phyloP scores from a whole-genome alignment of 2,113 vertebrate species.

The Heterochromis multidens region DNA sequence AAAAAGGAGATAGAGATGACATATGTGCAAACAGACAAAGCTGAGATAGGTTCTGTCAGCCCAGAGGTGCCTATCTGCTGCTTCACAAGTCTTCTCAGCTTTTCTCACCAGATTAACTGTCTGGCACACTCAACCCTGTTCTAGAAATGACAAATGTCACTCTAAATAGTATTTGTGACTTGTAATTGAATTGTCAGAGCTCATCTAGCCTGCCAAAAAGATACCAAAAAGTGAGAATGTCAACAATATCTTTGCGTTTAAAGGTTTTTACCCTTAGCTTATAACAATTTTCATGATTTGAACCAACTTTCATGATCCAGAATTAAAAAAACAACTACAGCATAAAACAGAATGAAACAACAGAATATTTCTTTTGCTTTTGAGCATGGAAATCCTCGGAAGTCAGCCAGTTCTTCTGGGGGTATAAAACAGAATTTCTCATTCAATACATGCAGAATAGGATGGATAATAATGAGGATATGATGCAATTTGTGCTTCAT shows the following conservation, averaged over 20 bases:
- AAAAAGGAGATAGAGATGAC: slow-evolving; percentile 17
- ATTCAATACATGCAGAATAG: slow-evolving; percentile 5
- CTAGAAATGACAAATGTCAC: slow-evolving; percentile 50
- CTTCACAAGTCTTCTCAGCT: slow-evolving; percentile 24
- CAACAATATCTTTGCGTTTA: neutral
- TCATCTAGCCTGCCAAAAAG: neutral
- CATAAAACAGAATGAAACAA: neutral
- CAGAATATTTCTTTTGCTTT: neutral
- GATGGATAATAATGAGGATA: neutral
- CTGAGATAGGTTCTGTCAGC: slow-evolving; percentile 47
- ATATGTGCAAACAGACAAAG: slow-evolving; percentile 33
- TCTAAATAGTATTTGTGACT: slow-evolving; percentile 10
- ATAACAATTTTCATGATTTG: neutral
- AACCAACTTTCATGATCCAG: neutral
- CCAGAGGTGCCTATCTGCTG: slow-evolving; percentile 43
- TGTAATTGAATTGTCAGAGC: slow-evolving; percentile 19
- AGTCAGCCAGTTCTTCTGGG: slow-evolving; percentile 24
- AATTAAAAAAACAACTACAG: neutral
- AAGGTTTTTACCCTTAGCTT: neutral
- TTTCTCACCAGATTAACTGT: slow-evolving; percentile 39
- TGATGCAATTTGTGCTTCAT: neutral
- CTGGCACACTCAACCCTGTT: slow-evolving; percentile 20
- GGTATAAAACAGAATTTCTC: slow-evolving; percentile 45
- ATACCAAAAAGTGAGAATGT: neutral
- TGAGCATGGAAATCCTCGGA: slow-evolving; percentile 2